Base-by-base conservation (phyloP, 2,113 vertebrate genomes). In the Speoplatyrhinus poulsoni region DNA sequence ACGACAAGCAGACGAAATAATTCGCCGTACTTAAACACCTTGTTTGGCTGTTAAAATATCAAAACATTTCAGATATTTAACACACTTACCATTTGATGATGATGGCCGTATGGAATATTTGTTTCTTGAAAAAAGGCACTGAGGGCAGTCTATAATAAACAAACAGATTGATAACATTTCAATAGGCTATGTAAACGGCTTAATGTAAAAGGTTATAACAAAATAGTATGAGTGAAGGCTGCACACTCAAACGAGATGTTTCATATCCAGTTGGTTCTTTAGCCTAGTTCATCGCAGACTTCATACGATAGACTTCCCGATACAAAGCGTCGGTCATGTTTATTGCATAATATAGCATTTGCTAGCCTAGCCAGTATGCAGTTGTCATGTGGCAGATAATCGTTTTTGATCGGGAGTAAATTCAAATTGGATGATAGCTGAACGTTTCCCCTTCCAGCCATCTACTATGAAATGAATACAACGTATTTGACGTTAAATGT, bases 101-200 rank as follows among this genome's bases (percentile, higher is more conserved):
- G 95, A 93, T 98, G 96, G 85, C 94, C 95, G 87, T 97, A 97
- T 77, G 96, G 96, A 84, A 97, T 96, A 91, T 95, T 98, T 79
- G 97, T 95, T 93, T 99, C 97, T 94, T 98, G 97, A 88, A 99
- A 99, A 92, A 99, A 99, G 90, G 94, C 96, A 95, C 97, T 99
- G 88, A 99, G 95, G 64, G 97, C 97, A 66, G 96, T 96, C 96
- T 98, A 89, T 3, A 81, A 88, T 32, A 76, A 52, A 82, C 82
- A 54, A 80, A 26, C 13, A 56, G 47, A 63, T 59, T 54, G 54
- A 36, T n/a, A 54, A 55, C 9, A 63, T 67, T 67, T 55, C 17
- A 55, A 17, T 17, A 26, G 26, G 26, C 26, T 26, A 58, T 11
- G n/a, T 10, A 32, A 58, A 58, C 56, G 4, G 54, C 17, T 53